Percentiles rank a stretch among this genome's conserved stretches.
phyloP scores from a whole-genome alignment of 2,797 vertebrate species.

The Carapus acus region DNA sequence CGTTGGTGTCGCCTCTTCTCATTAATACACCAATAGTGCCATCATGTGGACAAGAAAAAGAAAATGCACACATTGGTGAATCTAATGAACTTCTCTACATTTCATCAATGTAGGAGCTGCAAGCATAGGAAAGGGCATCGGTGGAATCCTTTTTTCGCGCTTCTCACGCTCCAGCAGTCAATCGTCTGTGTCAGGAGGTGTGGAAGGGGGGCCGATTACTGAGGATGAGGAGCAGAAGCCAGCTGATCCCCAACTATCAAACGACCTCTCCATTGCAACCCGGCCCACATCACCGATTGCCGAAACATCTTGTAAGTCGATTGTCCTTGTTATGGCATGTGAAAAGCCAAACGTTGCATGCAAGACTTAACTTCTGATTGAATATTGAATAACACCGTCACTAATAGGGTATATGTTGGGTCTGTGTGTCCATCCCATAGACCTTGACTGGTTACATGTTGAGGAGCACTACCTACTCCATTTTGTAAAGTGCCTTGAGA shows the following conservation, averaged over 20 bases:
- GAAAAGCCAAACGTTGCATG: not conserved
- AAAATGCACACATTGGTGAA: not conserved
- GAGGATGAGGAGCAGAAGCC: constrained; percentile 83
- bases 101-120: constrained; percentile 79
- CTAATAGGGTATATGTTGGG: too few species aligned
- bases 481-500: too few species aligned
- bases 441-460: too few species aligned
- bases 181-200: constrained; percentile 70
- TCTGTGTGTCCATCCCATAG: too few species aligned
- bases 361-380: too few species aligned
- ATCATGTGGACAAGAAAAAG: constrained; percentile 43
- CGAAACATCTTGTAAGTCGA: constrained; percentile 80
- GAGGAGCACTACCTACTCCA: too few species aligned
- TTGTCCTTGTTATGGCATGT: not conserved
- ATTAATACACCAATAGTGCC: constrained; percentile 39
- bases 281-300: constrained; percentile 76
- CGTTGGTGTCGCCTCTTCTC: not conserved
- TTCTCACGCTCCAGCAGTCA: constrained; percentile 86
- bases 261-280: constrained; percentile 67
- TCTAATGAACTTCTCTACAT: not conserved
- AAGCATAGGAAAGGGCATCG: constrained; percentile 93
- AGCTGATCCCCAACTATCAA: constrained; percentile 65
- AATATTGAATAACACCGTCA: too few species aligned
- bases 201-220: constrained; percentile 67
- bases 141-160: constrained; percentile 93